Evolutionary conservation across 2,797 vertebrate species (phyloP).

Genomic region (Sebastes kiyomatsui): DNA sequence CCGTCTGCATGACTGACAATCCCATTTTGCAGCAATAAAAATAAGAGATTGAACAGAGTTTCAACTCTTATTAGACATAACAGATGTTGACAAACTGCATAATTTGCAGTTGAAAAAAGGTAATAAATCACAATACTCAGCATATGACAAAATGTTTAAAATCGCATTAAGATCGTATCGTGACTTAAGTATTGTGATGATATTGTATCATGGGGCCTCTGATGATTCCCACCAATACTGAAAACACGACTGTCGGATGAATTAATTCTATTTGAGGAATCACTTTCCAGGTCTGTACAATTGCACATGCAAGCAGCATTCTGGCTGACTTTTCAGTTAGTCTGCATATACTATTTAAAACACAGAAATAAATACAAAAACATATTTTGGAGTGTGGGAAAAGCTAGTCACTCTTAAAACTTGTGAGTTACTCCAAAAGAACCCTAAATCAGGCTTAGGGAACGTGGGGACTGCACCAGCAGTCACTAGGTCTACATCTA

Average conservation of each 20-base stretch:
- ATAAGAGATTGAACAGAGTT: no score
- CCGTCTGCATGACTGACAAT: no score
- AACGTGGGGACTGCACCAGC: neutral
- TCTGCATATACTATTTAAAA: neutral
- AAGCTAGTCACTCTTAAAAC: neutral
- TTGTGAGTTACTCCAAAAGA: neutral
- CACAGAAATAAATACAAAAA: neutral
- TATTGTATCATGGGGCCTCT: no score
- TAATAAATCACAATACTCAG: no score
- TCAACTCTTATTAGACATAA: no score
- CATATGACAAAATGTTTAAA: no score
- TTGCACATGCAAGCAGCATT: neutral
- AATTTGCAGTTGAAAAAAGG: no score
- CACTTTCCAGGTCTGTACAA: neutral
- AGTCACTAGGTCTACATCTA: neutral
- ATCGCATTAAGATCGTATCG: no score
- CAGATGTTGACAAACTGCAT: no score
- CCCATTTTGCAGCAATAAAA: no score
- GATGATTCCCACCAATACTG: neutral
- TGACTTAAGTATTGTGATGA: no score
- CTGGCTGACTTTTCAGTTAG: neutral
- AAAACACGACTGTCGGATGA: neutral
- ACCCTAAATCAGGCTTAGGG: conserved; percentile 21
- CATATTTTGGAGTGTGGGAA: neutral
- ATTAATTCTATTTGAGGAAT: neutral